A percentile compares a stretch with the other conserved stretches of the same genome.
Evolutionary conservation across 1,140 invertebrate species (phyloP).

Genomic region (Conus ventricosus): DNA sequence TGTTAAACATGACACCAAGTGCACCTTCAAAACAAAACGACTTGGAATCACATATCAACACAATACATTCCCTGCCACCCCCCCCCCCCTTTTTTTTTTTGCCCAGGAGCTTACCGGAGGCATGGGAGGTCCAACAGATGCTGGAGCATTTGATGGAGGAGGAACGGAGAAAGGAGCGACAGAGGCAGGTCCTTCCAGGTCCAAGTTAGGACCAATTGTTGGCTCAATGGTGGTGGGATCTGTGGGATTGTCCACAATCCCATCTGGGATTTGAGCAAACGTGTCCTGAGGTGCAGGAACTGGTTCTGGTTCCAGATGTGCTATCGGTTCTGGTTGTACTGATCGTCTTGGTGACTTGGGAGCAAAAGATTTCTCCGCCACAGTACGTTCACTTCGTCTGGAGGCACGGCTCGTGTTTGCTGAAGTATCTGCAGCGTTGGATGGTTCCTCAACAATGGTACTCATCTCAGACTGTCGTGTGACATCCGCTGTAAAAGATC

Average conservation of each 20-base stretch:
- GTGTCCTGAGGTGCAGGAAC: slow-evolving; percentile 32
- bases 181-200: slow-evolving; percentile 57
- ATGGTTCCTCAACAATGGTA: slow-evolving; percentile 59
- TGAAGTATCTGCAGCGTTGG: slow-evolving; percentile 24
- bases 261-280: slow-evolving; percentile 49
- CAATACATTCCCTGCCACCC: no score
- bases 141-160: slow-evolving; percentile 59
- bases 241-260: slow-evolving; percentile 47
- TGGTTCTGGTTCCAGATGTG: slow-evolving; percentile 46
- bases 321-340: slow-evolving; percentile 38
- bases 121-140: slow-evolving; percentile 57
- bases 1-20: no score
- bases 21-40: no score
- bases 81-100: no score
- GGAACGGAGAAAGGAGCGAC: slow-evolving; percentile 64
- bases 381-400: slow-evolving; percentile 29
- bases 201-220: slow-evolving; percentile 46
- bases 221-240: slow-evolving; percentile 47
- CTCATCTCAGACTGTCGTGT: slow-evolving; percentile 56
- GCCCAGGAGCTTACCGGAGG: slow-evolving; percentile 51
- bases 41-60: no score
- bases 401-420: slow-evolving; percentile 21
- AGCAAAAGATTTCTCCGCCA: not conserved
- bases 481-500: slow-evolving; percentile 31
- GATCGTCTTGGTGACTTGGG: slow-evolving; percentile 28